These are phyloP conservation scores for Periphyllus acericola DNA, from an alignment of 2,888 invertebrate species.

Conservation along the genomic window DNA sequence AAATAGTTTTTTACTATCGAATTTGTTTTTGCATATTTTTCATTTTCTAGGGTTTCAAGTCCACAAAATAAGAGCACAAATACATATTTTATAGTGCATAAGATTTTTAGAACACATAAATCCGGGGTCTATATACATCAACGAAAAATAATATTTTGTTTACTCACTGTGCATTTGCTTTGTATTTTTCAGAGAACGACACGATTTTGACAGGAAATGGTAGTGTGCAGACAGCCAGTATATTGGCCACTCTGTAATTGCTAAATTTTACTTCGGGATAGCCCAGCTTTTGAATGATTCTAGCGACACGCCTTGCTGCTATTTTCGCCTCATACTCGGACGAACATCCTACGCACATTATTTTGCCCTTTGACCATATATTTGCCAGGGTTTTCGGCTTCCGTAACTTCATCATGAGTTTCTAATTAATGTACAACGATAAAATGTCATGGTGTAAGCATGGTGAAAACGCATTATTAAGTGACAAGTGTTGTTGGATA, in stretches of 20 bases:
- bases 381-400: conserved; percentile 95
- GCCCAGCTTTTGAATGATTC: conserved; percentile 90
- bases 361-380: conserved; percentile 98
- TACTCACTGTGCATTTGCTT: not conserved
- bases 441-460: not conserved
- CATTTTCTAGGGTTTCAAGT: too few relatives aligned
- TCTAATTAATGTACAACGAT: not conserved
- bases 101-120: too few relatives aligned
- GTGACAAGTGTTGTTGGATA: not conserved
- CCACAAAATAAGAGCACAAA: too few relatives aligned
- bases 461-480: not conserved
- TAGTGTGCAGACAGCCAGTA: conserved; percentile 96
- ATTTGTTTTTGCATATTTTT: too few relatives aligned
- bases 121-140: too few relatives aligned
- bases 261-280: conserved; percentile 85
- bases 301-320: conserved; percentile 91
- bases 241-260: conserved; percentile 96
- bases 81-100: too few relatives aligned
- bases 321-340: conserved; percentile 85
- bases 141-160: not conserved
- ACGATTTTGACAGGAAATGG: conserved; percentile 96
- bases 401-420: conserved; percentile 95
- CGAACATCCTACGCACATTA: conserved; percentile 92
- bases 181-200: conserved; percentile 87
- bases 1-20: too few relatives aligned